Conservation (phyloP, 2,888 invertebrate species). For the Shargacucullia verbasci region DNA sequence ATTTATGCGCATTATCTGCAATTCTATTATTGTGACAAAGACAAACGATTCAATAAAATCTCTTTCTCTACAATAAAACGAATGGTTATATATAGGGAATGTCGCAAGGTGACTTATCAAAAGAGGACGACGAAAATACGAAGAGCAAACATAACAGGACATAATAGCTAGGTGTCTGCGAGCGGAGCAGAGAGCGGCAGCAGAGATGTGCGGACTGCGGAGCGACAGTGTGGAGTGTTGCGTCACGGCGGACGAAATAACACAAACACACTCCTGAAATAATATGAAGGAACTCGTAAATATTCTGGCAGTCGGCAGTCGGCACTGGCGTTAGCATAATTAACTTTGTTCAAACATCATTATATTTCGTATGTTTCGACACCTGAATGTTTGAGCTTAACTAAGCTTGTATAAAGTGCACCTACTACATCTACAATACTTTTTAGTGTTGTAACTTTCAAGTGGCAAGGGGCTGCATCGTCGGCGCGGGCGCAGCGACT, state of each 20-base stretch:
- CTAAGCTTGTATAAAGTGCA: too few species aligned
- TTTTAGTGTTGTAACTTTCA: conserved; percentile 14
- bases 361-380: too few species aligned
- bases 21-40: too few species aligned
- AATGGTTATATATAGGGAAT: background rate
- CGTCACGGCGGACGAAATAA: conserved; percentile 8
- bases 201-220: conserved; percentile 16
- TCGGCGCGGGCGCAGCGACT: background rate
- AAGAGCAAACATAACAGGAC: conserved; percentile 2
- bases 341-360: too few species aligned
- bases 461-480: background rate
- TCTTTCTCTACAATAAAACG: too few species aligned
- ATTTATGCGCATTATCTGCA: too few species aligned
- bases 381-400: too few species aligned
- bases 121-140: background rate
- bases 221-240: conserved; percentile 8
- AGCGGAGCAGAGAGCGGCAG: background rate
- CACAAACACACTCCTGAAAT: background rate
- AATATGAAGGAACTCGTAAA: too few species aligned
- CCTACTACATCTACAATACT: too few species aligned
- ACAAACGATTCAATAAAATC: too few species aligned
- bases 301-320: too few species aligned
- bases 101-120: background rate
- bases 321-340: too few species aligned
- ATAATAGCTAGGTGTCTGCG: conserved; percentile 3